phyloP scores from a whole-genome alignment of 2,797 vertebrate genomes.

The Arrhamphus sclerolepis region DNA sequence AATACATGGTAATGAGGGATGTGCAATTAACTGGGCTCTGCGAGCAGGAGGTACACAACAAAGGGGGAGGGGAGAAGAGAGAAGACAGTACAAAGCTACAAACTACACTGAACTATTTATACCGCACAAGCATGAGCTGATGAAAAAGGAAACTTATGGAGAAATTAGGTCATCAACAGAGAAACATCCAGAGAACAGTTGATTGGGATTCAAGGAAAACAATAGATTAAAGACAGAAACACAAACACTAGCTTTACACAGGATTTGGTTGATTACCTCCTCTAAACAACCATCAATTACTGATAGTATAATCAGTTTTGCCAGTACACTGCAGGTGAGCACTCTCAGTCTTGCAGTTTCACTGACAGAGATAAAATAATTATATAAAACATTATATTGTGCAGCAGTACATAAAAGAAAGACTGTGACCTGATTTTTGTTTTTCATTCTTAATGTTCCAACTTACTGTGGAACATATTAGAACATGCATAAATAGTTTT shows the following conservation, averaged over 20 bases:
- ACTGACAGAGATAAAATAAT: neutral
- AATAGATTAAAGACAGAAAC: slow-evolving; percentile 20
- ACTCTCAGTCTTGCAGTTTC: neutral
- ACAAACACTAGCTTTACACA: slow-evolving; percentile 2
- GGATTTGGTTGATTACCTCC: neutral
- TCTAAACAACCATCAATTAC: neutral
- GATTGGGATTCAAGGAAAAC: slow-evolving; percentile 6
- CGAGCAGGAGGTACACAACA: slow-evolving; percentile 53
- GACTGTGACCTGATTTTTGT: too few relatives aligned
- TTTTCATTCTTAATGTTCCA: too few relatives aligned
- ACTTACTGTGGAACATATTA: too few relatives aligned
- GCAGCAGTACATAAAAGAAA: neutral
- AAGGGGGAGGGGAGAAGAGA: slow-evolving; percentile 13
- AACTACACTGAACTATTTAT: slow-evolving; percentile 45
- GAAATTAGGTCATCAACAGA: slow-evolving; percentile 39
- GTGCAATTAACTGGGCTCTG: slow-evolving; percentile 65
- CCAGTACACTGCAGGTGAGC: neutral
- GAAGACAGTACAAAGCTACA: slow-evolving; percentile 39
- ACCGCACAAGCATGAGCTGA: slow-evolving; percentile 7
- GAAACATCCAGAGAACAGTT: neutral
- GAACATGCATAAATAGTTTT: too few relatives aligned
- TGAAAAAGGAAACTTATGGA: slow-evolving; percentile 9
- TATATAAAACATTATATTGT: neutral
- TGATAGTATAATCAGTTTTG: neutral
- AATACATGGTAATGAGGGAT: slow-evolving; percentile 69